A percentile compares a stretch with the other conserved stretches of the same genome.
Conservation (phyloP, 1,140 invertebrate genomes). For the Papilio glaucus region DNA sequence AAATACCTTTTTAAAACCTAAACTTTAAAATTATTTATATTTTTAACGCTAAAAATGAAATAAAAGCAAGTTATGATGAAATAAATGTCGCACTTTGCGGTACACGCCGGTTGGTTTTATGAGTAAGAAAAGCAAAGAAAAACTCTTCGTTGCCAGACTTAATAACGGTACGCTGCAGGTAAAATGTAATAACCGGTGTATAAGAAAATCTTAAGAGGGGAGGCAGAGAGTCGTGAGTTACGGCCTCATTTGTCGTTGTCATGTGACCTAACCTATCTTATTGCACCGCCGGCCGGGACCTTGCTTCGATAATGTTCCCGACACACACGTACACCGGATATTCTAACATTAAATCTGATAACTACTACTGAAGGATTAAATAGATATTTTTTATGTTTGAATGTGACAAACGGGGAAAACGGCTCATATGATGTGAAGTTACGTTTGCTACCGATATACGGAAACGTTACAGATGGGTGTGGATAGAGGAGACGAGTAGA, state of each 20-base stretch:
- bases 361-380: neutral
- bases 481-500: too few species aligned
- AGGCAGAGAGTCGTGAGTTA: slow-evolving; percentile 61
- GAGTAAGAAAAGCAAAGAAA: slow-evolving; percentile 34
- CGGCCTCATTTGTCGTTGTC: slow-evolving; percentile 70
- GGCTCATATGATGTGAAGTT: too few species aligned
- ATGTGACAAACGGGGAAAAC: too few species aligned
- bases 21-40: slow-evolving; percentile 24
- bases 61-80: slow-evolving; percentile 30
- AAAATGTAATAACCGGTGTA: slow-evolving; percentile 58
- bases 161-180: slow-evolving; percentile 37
- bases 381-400: too few species aligned
- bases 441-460: too few species aligned
- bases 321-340: neutral
- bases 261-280: slow-evolving; percentile 66
- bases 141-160: slow-evolving; percentile 32
- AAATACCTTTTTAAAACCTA: slow-evolving; percentile 8
- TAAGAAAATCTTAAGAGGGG: slow-evolving; percentile 62
- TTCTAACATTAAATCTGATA: slow-evolving; percentile 2
- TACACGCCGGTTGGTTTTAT: slow-evolving; percentile 25
- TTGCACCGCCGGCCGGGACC: slow-evolving; percentile 39
- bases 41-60: slow-evolving; percentile 28
- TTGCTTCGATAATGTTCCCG: slow-evolving; percentile 10
- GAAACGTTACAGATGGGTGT: too few species aligned
- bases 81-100: slow-evolving; percentile 27